Evolutionary conservation across 2,113 vertebrate genomes (phyloP).

Genomic region (Mugil cephalus): DNA sequence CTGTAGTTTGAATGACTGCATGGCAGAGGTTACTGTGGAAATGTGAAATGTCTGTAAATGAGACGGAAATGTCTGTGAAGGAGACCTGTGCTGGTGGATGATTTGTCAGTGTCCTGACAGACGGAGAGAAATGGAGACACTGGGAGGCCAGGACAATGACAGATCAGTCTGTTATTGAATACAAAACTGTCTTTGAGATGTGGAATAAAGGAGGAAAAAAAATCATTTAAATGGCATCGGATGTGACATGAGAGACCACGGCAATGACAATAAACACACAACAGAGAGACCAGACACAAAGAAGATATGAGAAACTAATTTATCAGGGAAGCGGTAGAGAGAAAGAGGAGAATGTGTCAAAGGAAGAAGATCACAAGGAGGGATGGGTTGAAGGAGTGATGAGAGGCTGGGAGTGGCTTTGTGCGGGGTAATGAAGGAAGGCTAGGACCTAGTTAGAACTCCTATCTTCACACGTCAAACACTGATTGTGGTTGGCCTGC

Average conservation of each 20-base stretch:
- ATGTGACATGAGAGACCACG: conserved; percentile 34
- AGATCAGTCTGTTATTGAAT: conserved; percentile 36
- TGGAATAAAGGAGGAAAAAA: conserved; percentile 15
- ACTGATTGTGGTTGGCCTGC: conserved; percentile 39
- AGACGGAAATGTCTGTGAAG: conserved; percentile 28
- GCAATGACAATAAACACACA: not conserved
- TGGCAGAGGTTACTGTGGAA: conserved; percentile 64
- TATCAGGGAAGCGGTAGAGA: conserved; percentile 19
- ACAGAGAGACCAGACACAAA: not conserved
- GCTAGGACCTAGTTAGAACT: conserved; percentile 64
- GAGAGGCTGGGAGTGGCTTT: conserved; percentile 45
- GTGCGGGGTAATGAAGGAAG: conserved; percentile 59
- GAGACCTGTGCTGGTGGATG: conserved; percentile 40
- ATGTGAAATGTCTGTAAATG: conserved; percentile 55
- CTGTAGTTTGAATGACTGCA: conserved; percentile 55
- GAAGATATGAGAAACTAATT: conserved; percentile 30
- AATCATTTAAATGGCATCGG: conserved; percentile 29
- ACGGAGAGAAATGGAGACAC: conserved; percentile 44
- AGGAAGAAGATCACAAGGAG: conserved; percentile 47
- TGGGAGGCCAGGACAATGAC: conserved; percentile 38
- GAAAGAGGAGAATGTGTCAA: conserved; percentile 40
- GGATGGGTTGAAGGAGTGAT: conserved; percentile 35
- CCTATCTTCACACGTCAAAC: conserved; percentile 68
- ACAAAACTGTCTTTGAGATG: conserved; percentile 25
- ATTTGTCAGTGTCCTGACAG: conserved; percentile 58